Percentiles rank a stretch among this genome's conserved stretches.
phyloP scores from a whole-genome alignment of 2,888 invertebrate species.

The Heliconius aoede region DNA sequence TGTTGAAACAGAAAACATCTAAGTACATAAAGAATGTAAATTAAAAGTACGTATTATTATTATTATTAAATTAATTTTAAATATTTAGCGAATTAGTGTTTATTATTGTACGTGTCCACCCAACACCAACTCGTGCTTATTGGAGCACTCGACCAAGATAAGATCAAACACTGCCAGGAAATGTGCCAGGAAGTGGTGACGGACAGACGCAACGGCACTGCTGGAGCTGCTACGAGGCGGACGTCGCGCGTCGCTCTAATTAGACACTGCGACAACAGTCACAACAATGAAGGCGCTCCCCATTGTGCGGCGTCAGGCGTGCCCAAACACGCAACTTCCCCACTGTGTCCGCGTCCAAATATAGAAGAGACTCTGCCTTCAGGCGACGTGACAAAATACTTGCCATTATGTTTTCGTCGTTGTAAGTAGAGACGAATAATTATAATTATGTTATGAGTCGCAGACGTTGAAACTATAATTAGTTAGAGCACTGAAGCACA shows the following conservation, averaged over 20 bases:
- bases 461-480: too few species aligned
- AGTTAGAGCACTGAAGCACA: too few species aligned
- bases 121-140: too few species aligned
- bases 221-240: not conserved
- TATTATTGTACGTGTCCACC: too few species aligned
- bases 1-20: not conserved
- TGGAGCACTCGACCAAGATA: not conserved
- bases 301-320: too few species aligned
- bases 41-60: too few species aligned
- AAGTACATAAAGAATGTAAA: too few species aligned
- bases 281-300: not conserved
- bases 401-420: not conserved
- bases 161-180: constrained; percentile 19
- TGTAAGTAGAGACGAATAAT: not conserved
- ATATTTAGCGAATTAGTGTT: too few species aligned
- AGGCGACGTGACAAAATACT: not conserved
- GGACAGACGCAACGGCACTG: constrained; percentile 5
- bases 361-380: not conserved
- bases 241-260: not conserved
- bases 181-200: not conserved
- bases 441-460: too few species aligned
- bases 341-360: constrained; percentile 16
- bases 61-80: not conserved
- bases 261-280: constrained; percentile 23
- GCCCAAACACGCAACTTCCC: too few species aligned